phyloP scores from a whole-genome alignment of 2,888 invertebrate genomes.

The Euplagia quadripunctaria region DNA sequence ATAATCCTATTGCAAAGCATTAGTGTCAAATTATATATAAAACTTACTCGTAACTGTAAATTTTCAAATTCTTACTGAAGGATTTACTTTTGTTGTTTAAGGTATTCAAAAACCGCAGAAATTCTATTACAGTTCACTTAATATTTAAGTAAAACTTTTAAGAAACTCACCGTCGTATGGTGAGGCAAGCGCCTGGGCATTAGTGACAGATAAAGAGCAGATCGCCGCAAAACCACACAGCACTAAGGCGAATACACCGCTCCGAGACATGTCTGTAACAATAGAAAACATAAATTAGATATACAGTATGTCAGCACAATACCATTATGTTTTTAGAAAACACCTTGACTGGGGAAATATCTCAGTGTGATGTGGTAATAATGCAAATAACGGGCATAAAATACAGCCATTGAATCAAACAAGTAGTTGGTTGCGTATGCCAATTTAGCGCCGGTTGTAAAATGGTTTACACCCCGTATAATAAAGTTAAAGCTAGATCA shows the following conservation, averaged over 20 bases:
- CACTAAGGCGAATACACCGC: conserved; percentile 69
- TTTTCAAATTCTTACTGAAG: neutral
- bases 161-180: conserved; percentile 72
- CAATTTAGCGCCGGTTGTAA: neutral
- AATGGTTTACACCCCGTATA: neutral
- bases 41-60: neutral
- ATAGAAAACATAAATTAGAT: conserved; percentile 40
- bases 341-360: no score
- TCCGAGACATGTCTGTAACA: conserved; percentile 81
- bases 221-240: conserved; percentile 73
- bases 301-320: neutral
- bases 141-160: neutral
- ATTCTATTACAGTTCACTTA: conserved; percentile 14
- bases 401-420: neutral
- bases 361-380: neutral
- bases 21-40: neutral
- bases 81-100: neutral
- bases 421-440: neutral
- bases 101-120: no score
- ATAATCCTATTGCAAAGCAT: no score
- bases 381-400: neutral
- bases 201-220: conserved; percentile 67
- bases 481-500: neutral
- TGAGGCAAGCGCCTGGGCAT: conserved; percentile 72
- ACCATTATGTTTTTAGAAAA: neutral